Base-by-base conservation (phyloP, 1,140 invertebrate species). In the fruit fly (Drosophila melanogaster) region DNA sequence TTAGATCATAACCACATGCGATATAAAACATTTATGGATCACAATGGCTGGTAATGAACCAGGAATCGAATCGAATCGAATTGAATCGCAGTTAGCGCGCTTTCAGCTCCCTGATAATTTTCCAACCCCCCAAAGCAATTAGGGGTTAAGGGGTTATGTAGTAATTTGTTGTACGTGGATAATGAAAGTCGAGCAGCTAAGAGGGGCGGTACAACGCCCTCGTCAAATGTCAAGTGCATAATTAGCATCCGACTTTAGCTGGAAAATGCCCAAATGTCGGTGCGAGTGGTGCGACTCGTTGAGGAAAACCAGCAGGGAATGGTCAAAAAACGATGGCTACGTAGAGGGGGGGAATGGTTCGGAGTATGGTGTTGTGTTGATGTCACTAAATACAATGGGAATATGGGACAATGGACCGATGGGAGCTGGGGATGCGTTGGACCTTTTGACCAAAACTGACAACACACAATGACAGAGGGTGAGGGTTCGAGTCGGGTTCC, bases 171-270 rank as follows among this genome's bases (percentile, higher is more conserved):
- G 66, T 46, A 70, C 66, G 41, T 69, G 64, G 50, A 70, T 55
- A 56, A 70, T 70, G 65, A 67, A 69, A 44, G 70, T 74, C 51
- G 50, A 37, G 49, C 4, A 11, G 41, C 26, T 50, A 38, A 10
- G 14, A 24, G 14, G 41, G 55, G 44, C 41, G 43, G 26, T 50
- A 11, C 41, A 53, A 41, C 57, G 73, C 77, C 81, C 73, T 84
- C 77, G 59, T 85, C 81, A 85, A 78, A 77, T 81, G 81, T 85
- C 81, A 87, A 85, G 83, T 79, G 83, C 79, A 87, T 86, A 86
- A 86, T 87, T 86, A 77, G 38, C 79, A 72, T 75, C 67, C 58
- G 61, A 55, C 69, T 72, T 47, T 17, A 6, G 30, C 46, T 54
- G 51, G 57, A 79, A 77, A 76, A 75, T 61, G 51, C 43, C 56